Evolutionary conservation across 2,888 invertebrate species (phyloP).

Genomic region (Ormyrus labotus): DNA sequence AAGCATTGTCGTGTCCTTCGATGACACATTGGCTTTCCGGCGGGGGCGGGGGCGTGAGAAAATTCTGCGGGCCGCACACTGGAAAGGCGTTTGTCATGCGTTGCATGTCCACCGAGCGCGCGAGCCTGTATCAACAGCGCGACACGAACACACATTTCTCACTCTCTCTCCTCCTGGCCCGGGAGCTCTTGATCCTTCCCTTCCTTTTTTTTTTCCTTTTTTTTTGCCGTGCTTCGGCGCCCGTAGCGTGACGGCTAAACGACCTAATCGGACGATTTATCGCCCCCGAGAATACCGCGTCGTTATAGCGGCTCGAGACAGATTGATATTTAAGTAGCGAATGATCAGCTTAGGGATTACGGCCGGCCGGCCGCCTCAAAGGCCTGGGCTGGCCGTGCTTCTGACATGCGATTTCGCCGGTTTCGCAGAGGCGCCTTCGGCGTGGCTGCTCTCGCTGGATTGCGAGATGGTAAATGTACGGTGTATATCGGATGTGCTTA

Average conservation of each 20-base stretch:
- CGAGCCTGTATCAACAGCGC: neutral
- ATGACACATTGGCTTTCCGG: neutral
- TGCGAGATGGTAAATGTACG: no score
- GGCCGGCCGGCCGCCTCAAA: no score
- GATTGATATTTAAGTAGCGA: constrained; percentile 42
- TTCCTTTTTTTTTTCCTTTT: neutral
- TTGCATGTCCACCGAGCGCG: neutral
- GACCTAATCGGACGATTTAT: constrained; percentile 37
- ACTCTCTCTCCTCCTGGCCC: neutral
- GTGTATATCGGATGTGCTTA: no score
- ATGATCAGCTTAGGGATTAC: neutral
- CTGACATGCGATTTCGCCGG: no score
- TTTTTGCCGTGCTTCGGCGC: neutral
- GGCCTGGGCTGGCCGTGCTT: no score
- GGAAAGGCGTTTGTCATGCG: constrained; percentile 37
- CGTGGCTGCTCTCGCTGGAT: no score
- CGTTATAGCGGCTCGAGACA: constrained; percentile 6
- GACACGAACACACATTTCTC: neutral
- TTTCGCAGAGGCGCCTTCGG: no score
- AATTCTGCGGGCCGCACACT: constrained; percentile 1
- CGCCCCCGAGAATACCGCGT: neutral
- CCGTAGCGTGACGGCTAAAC: constrained; percentile 3
- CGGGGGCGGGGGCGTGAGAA: neutral
- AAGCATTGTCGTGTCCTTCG: constrained; percentile 36
- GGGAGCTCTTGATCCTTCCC: neutral